Evolutionary conservation across 1,140 invertebrate species (phyloP).

Genomic region (Diprion similis): DNA sequence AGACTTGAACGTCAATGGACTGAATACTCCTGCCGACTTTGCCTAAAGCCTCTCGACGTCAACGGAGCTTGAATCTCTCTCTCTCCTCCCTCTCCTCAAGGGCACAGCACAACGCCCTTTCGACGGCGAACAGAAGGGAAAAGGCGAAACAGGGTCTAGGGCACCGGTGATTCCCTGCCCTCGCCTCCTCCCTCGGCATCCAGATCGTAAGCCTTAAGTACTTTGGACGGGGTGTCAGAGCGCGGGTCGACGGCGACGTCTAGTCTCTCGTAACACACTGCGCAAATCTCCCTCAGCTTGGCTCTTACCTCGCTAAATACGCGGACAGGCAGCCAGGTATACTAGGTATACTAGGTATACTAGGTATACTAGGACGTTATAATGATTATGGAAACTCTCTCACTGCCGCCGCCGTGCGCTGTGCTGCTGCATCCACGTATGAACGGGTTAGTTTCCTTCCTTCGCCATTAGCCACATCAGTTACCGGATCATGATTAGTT

Average conservation of each 20-base stretch:
- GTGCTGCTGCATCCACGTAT: neutral
- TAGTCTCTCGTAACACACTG: too few species aligned
- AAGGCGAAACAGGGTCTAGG: too few species aligned
- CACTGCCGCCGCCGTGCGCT: too few species aligned
- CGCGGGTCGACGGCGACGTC: too few species aligned
- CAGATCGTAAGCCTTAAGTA: neutral
- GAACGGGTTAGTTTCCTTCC: neutral
- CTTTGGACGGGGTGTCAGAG: neutral
- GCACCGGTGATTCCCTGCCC: too few species aligned
- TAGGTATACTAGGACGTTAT: too few species aligned
- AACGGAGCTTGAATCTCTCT: conserved; percentile 14
- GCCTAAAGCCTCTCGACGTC: neutral
- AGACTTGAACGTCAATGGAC: neutral
- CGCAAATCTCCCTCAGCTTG: too few species aligned
- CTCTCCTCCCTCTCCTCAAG: conserved; percentile 22
- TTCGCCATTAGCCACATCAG: conserved; percentile 1
- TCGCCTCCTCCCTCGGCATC: neutral
- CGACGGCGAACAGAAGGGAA: neutral
- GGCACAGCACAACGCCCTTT: conserved; percentile 25
- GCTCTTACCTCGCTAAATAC: too few species aligned
- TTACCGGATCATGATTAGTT: neutral
- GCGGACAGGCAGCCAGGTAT: too few species aligned
- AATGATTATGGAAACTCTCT: too few species aligned
- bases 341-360: too few species aligned
- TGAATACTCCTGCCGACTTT: neutral